Percentiles rank a stretch among this genome's conserved stretches.
phyloP scores from a whole-genome alignment of 2,113 vertebrate genomes.

The Scalopus aquaticus region DNA sequence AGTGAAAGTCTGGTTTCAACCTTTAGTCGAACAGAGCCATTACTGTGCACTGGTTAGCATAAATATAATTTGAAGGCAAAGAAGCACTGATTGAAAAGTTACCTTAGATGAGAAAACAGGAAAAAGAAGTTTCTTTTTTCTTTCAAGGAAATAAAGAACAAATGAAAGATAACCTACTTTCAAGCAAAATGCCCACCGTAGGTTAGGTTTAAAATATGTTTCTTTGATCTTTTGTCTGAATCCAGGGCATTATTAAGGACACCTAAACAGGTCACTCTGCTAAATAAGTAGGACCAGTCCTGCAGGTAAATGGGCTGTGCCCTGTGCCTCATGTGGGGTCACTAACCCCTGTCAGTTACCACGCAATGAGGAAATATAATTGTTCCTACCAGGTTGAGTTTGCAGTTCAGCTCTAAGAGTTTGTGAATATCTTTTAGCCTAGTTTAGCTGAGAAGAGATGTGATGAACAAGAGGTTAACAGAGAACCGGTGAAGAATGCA shows the following conservation, averaged over 20 bases:
- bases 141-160: conserved; percentile 5
- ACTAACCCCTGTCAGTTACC: background rate
- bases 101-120: background rate
- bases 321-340: accelerated
- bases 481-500: background rate
- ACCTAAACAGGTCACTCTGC: background rate
- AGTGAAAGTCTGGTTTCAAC: background rate
- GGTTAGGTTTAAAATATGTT: background rate
- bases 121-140: background rate
- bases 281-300: background rate
- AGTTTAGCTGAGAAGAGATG: background rate
- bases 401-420: background rate
- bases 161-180: background rate
- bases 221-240: background rate
- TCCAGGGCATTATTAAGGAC: background rate
- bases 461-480: background rate
- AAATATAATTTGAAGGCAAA: background rate
- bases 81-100: background rate
- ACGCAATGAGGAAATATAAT: background rate
- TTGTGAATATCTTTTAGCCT: background rate
- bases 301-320: background rate
- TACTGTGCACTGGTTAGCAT: background rate
- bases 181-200: background rate
- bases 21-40: background rate
- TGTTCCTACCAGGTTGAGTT: background rate